Percentiles rank a stretch among this genome's conserved stretches.
Evolutionary conservation across 2,797 vertebrate genomes (phyloP).

Genomic region (Alectoris magna): DNA sequence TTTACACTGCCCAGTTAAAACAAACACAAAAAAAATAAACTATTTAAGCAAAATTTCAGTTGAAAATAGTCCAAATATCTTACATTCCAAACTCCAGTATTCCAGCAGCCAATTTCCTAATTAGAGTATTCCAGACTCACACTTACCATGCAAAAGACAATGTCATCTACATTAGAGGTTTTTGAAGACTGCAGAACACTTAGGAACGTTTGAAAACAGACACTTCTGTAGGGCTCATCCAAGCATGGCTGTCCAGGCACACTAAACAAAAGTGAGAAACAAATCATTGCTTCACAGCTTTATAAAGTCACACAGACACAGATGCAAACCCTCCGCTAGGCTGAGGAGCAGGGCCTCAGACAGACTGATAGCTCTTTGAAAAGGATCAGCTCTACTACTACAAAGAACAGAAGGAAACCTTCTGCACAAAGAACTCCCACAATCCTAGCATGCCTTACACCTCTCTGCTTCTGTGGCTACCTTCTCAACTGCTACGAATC

Average conservation of each 20-base stretch:
- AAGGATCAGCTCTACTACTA: not conserved
- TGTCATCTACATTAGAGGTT: constrained; percentile 85
- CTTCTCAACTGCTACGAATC: not conserved
- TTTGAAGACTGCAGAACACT: constrained; percentile 87
- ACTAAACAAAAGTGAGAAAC: constrained; percentile 70
- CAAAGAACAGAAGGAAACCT: not conserved
- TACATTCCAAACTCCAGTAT: not conserved
- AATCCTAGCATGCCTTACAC: not conserved
- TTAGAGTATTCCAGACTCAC: constrained; percentile 71
- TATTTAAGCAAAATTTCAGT: not conserved
- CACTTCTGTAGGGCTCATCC: constrained; percentile 88
- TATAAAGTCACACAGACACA: not conserved
- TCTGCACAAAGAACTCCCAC: not conserved
- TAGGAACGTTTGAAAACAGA: constrained; percentile 89
- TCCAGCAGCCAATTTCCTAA: not conserved
- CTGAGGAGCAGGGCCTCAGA: not conserved
- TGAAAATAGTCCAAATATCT: not conserved
- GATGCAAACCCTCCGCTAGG: not conserved
- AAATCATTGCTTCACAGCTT: not conserved
- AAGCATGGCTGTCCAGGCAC: constrained; percentile 89
- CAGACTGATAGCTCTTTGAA: not conserved
- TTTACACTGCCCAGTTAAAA: not conserved
- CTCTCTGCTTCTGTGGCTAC: not conserved
- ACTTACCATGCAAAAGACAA: constrained; percentile 89
- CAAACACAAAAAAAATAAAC: not conserved